Evolutionary conservation across 2,113 vertebrate species (phyloP).

Genomic region (Poeciliopsis occidentalis): DNA sequence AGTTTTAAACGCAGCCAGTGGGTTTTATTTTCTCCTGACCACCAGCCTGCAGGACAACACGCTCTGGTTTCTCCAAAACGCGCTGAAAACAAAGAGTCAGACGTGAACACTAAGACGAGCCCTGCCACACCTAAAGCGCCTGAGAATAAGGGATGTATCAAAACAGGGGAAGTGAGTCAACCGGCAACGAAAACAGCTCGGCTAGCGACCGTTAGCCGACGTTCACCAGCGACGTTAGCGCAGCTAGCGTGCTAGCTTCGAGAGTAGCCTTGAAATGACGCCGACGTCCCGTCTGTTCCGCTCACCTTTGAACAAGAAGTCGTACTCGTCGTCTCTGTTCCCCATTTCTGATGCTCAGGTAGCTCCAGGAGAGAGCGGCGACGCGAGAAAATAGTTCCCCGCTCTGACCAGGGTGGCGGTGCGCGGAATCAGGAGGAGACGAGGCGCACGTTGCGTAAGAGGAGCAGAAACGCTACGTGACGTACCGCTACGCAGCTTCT

Average conservation of each 20-base stretch:
- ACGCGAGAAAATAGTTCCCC: constrained; percentile 14
- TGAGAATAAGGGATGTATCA: neutral
- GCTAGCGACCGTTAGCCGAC: constrained; percentile 43
- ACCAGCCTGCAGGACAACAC: constrained; percentile 11
- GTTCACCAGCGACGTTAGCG: constrained; percentile 18
- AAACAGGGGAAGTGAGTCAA: neutral
- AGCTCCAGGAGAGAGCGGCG: constrained; percentile 13
- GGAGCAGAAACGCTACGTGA: neutral
- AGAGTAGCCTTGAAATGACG: rapidly evolving
- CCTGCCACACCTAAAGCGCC: no score
- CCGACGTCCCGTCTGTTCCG: neutral
- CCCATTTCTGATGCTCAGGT: constrained; percentile 67
- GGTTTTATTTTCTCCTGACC: neutral
- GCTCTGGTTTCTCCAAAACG: constrained; percentile 12
- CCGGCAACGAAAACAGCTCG: neutral
- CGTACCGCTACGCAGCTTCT: neutral
- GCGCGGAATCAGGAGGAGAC: constrained; percentile 46
- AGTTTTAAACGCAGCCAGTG: neutral
- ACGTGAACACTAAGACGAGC: neutral
- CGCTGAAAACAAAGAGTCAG: neutral
- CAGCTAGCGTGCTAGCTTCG: constrained; percentile 31
- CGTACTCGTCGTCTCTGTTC: constrained; percentile 83
- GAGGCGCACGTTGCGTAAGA: constrained; percentile 30
- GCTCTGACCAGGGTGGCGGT: constrained; percentile 26
- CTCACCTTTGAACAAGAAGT: constrained; percentile 83